Evolutionary conservation across 1,140 invertebrate genomes (phyloP).

Genomic region (Macrobrachium nipponense): DNA sequence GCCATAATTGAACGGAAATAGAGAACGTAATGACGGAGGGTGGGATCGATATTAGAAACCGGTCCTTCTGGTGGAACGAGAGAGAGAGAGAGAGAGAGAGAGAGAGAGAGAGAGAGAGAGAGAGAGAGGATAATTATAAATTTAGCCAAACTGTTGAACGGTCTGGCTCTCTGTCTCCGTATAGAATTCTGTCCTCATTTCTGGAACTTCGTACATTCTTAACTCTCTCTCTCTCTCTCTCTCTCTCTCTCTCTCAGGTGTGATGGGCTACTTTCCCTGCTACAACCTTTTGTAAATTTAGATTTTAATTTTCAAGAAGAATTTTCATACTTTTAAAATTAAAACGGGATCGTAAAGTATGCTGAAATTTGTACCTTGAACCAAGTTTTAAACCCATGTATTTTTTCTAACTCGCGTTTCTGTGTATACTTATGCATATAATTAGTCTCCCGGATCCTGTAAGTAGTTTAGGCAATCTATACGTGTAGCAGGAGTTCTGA

Average conservation of each 20-base stretch:
- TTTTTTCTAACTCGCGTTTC: not conserved
- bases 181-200: not conserved
- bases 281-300: no score
- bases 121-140: constrained; percentile 38
- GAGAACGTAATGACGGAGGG: constrained; percentile 38
- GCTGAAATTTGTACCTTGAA: no score
- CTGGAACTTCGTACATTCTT: no score
- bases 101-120: not conserved
- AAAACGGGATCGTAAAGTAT: no score
- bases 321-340: no score
- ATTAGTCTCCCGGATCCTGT: no score
- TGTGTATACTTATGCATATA: no score
- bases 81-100: not conserved
- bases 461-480: no score
- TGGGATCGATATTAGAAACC: constrained; percentile 46
- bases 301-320: no score
- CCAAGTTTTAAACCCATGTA: no score
- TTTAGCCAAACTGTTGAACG: not conserved
- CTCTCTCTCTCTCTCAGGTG: not conserved
- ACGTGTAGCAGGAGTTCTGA: no score
- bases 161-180: not conserved
- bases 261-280: no score
- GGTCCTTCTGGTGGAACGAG: not conserved
- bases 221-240: not conserved
- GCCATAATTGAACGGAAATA: constrained; percentile 54